Evolutionary conservation across 2,888 invertebrate genomes (phyloP).

Genomic region (Barypeithes pellucidus): DNA sequence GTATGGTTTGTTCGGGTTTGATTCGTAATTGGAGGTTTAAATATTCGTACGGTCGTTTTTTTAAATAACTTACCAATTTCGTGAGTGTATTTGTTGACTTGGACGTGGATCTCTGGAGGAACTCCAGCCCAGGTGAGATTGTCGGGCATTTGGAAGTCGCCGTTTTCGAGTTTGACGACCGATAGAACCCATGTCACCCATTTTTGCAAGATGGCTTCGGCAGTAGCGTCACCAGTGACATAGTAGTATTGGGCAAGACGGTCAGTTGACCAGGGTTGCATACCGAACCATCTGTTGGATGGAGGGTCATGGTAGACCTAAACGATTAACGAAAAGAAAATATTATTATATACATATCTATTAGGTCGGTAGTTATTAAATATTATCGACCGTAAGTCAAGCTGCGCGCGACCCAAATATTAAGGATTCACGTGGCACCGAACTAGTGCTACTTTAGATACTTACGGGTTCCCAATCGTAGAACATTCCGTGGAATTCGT

Average conservation of each 20-base stretch:
- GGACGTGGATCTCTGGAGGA: conserved; percentile 58
- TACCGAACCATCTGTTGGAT: conserved; percentile 61
- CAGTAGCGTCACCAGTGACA: conserved; percentile 55
- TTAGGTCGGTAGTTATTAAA: too few relatives aligned
- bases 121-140: conserved; percentile 56
- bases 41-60: too few relatives aligned
- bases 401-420: too few relatives aligned
- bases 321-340: conserved; percentile 4
- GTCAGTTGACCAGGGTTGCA: conserved; percentile 60
- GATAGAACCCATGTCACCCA: conserved; percentile 57
- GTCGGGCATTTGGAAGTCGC: conserved; percentile 56
- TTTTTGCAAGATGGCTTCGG: conserved; percentile 56
- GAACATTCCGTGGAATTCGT: conserved; percentile 59
- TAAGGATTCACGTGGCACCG: too few relatives aligned
- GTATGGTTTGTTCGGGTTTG: too few relatives aligned
- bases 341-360: background rate
- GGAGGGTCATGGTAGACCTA: conserved; percentile 59
- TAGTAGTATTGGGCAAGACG: conserved; percentile 60
- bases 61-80: conserved; percentile 51
- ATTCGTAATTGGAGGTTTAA: too few relatives aligned
- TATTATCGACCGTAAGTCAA: too few relatives aligned
- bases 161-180: conserved; percentile 52
- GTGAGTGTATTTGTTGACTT: conserved; percentile 50
- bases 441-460: background rate
- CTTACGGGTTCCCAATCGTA: conserved; percentile 60